A percentile compares a stretch with the other conserved stretches of the same genome.
Evolutionary conservation across 2,797 vertebrate genomes (phyloP).

Genomic region (Valencia hispanica): DNA sequence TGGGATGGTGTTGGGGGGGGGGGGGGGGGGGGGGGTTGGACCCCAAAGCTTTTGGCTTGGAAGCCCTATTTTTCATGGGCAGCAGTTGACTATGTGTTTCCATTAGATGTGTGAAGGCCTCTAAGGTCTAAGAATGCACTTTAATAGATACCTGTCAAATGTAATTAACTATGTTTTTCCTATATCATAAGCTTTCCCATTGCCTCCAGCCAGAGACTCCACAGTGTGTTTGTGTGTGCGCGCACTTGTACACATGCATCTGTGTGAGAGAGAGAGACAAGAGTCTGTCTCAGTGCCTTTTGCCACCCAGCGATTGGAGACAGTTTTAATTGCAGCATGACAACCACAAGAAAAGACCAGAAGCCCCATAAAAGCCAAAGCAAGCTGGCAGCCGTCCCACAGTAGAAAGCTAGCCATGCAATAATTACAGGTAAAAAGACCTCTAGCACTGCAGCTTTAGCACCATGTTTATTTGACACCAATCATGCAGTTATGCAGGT

Average conservation of each 20-base stretch:
- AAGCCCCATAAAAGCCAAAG: constrained; percentile 94
- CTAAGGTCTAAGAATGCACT: constrained; percentile 84
- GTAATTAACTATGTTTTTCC: constrained; percentile 99
- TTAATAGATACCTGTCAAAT: constrained; percentile 97
- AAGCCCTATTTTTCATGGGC: constrained; percentile 78
- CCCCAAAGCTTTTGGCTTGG: constrained; percentile 67
- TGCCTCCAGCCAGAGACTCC: constrained; percentile 91
- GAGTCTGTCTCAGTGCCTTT: constrained; percentile 90
- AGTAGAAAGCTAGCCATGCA: constrained; percentile 91
- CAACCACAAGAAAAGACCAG: constrained; percentile 98
- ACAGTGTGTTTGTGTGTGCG: constrained; percentile 69
- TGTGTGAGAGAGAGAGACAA: constrained; percentile 76
- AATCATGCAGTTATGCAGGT: constrained; percentile 80
- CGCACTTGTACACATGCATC: constrained; percentile 67
- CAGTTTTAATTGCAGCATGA: constrained; percentile 95
- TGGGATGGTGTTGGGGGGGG: too few relatives aligned
- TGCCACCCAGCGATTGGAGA: constrained; percentile 94
- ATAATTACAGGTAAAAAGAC: constrained; percentile 97
- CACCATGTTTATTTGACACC: constrained; percentile 79
- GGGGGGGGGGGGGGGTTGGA: constrained; percentile 1
- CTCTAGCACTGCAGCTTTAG: constrained; percentile 78
- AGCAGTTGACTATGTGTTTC: constrained; percentile 80
- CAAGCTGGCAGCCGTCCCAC: constrained; percentile 92
- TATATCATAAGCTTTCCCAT: constrained; percentile 91
- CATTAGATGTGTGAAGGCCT: constrained; percentile 84